Percentiles rank a stretch among this genome's conserved stretches.
Conservation (phyloP, 2,113 vertebrate species). For the Megaceryle torquata region DNA sequence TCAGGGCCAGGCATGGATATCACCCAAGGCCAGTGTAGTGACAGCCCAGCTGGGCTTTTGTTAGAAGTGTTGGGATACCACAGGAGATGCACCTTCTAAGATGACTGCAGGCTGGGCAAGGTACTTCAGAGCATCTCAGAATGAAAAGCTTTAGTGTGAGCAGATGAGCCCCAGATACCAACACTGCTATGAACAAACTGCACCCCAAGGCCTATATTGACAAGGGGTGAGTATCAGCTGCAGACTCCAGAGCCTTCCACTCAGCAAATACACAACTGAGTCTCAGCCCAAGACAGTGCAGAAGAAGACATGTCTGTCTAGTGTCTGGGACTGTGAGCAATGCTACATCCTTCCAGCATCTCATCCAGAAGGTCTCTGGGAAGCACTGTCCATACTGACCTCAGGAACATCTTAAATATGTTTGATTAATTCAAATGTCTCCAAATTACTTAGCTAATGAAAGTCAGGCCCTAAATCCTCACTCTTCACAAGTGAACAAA, state of each 20-base stretch:
- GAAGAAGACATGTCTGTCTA: neutral
- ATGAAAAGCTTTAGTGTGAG: neutral
- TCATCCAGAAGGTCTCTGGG: neutral
- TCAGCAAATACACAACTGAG: accelerated
- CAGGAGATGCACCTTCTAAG: neutral
- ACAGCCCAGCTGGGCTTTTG: neutral
- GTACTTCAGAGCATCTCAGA: neutral
- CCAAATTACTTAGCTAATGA: neutral
- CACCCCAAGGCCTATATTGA: neutral
- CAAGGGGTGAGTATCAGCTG: neutral
- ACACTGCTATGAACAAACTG: accelerated
- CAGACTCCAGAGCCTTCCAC: neutral
- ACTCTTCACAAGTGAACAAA: neutral
- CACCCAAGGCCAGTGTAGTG: neutral
- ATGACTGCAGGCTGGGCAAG: neutral
- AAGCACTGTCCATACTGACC: neutral
- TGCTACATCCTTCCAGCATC: neutral
- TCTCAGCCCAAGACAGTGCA: neutral
- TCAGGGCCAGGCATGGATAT: too few species aligned
- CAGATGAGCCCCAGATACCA: neutral
- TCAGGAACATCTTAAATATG: neutral
- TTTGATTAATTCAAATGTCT: neutral
- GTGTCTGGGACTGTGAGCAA: neutral
- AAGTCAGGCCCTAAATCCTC: neutral
- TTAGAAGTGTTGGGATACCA: neutral